phyloP scores from a whole-genome alignment of 2,113 vertebrate genomes.

The Elephas maximus region DNA sequence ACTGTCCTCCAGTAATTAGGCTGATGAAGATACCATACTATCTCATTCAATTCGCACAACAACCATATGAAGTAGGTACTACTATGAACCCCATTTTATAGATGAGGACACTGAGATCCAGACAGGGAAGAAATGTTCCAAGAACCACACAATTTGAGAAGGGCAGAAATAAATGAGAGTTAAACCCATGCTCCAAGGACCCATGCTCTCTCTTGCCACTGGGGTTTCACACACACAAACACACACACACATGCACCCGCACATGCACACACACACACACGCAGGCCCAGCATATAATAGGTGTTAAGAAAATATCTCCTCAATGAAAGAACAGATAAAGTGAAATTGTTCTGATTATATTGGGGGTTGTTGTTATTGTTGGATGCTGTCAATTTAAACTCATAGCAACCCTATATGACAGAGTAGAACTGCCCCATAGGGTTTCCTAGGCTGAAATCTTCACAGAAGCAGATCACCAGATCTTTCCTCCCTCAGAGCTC shows the following conservation, averaged over 20 bases:
- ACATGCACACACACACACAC: neutral
- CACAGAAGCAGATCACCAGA: too few relatives aligned
- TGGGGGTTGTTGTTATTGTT: too few relatives aligned
- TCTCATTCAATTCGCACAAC: too few relatives aligned
- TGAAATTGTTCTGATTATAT: neutral
- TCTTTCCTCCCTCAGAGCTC: too few relatives aligned
- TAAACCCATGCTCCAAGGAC: neutral
- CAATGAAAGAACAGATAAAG: neutral
- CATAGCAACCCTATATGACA: too few relatives aligned
- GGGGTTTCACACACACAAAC: neutral
- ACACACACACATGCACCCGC: neutral
- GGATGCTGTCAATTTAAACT: too few relatives aligned
- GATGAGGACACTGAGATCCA: neutral
- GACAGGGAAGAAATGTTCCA: neutral
- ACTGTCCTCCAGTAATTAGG: neutral
- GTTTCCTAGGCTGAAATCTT: too few relatives aligned
- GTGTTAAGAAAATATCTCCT: slow-evolving; percentile 27
- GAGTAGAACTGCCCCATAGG: too few relatives aligned
- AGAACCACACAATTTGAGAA: neutral
- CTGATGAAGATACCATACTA: neutral
- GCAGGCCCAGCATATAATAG: neutral
- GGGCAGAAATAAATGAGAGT: neutral
- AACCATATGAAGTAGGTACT: too few relatives aligned
- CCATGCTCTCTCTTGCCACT: neutral
- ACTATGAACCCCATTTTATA: too few relatives aligned